phyloP scores from a whole-genome alignment of 1,140 invertebrate genomes.

The Euborellia annulipes region DNA sequence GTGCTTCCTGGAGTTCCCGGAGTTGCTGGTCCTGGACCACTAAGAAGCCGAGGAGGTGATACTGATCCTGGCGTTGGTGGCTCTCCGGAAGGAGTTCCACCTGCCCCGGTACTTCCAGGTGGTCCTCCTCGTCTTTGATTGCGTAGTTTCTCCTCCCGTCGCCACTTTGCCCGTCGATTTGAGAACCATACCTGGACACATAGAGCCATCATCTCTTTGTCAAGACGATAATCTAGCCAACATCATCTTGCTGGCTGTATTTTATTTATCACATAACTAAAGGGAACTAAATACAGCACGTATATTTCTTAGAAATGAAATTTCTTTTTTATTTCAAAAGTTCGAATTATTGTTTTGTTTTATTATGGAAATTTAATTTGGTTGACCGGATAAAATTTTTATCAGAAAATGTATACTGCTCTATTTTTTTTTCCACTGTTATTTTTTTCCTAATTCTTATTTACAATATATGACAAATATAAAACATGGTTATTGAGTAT shows the following conservation, averaged over 20 bases:
- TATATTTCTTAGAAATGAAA: background rate
- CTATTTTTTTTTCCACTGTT: too few species aligned
- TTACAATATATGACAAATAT: too few species aligned
- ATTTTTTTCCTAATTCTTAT: too few species aligned
- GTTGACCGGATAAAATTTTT: too few species aligned
- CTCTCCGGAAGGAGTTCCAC: constrained; percentile 25
- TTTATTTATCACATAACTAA: too few species aligned
- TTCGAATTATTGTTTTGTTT: constrained; percentile 23
- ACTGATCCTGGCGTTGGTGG: constrained; percentile 17
- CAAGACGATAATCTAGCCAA: too few species aligned
- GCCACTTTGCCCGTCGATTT: constrained; percentile 95
- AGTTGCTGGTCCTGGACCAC: constrained; percentile 35
- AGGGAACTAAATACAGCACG: constrained; percentile 6
- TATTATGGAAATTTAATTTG: too few species aligned
- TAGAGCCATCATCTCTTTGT: background rate
- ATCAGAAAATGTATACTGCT: too few species aligned
- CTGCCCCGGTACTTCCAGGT: constrained; percentile 28
- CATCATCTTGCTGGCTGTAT: too few species aligned
- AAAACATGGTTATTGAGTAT: too few species aligned
- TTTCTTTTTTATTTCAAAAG: constrained; percentile 22
- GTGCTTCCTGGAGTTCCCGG: constrained; percentile 31
- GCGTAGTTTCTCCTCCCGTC: constrained; percentile 90
- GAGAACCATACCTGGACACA: constrained; percentile 88
- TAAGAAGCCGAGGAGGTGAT: constrained; percentile 28
- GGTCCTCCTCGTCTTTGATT: constrained; percentile 55